phyloP scores from a whole-genome alignment of 2,797 vertebrate species.

The Esox masquinongy region DNA sequence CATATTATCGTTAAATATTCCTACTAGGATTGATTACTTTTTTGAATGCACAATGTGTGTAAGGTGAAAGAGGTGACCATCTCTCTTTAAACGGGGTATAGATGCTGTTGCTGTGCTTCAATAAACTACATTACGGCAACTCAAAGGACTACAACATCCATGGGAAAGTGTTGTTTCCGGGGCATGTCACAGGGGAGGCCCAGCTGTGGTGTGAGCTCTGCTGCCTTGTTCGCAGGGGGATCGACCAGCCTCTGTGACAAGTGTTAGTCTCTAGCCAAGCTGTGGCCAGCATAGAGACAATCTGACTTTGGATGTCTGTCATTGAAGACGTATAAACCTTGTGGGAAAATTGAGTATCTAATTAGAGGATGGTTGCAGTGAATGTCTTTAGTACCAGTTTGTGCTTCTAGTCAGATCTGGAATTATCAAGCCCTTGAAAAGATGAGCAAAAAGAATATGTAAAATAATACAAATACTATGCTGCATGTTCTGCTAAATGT shows the following conservation, averaged over 20 bases:
- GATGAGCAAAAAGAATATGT: too few species aligned
- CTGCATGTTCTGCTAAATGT: too few species aligned
- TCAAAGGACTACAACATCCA: background rate
- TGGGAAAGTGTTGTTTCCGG: background rate
- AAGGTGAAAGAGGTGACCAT: background rate
- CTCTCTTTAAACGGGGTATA: background rate
- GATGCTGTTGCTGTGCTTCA: background rate
- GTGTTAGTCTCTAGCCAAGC: background rate
- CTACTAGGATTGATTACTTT: background rate
- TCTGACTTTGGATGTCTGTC: background rate
- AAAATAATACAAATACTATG: too few species aligned
- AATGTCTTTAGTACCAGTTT: background rate
- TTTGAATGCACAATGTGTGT: background rate
- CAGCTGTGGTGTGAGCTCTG: slow-evolving; percentile 1
- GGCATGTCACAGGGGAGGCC: background rate
- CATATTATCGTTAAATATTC: background rate
- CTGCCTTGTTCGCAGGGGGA: background rate
- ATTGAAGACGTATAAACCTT: background rate
- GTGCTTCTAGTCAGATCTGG: background rate
- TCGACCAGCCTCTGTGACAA: background rate
- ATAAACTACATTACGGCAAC: background rate
- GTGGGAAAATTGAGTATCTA: background rate
- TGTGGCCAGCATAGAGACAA: background rate
- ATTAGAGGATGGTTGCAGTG: background rate
- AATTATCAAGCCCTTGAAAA: too few species aligned